Evolutionary conservation across 2,113 vertebrate species (phyloP).

Genomic region (Accipiter virgatus): DNA sequence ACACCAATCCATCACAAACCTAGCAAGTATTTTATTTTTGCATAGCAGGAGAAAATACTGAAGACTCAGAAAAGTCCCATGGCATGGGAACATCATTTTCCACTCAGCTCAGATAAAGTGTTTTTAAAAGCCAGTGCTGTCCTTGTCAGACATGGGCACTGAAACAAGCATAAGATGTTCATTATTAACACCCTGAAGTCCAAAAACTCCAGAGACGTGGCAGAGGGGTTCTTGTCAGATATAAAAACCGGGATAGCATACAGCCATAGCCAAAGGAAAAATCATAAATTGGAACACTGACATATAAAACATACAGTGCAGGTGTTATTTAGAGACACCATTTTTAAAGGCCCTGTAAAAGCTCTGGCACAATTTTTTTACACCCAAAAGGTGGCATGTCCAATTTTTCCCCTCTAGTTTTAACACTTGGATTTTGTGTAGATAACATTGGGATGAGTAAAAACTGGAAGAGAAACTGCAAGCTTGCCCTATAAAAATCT

Average conservation of each 20-base stretch:
- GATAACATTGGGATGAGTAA: background rate
- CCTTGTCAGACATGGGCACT: slow-evolving; percentile 5
- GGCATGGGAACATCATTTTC: slow-evolving; percentile 9
- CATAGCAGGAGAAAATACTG: background rate
- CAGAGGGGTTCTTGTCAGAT: slow-evolving; percentile 6
- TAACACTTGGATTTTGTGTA: background rate
- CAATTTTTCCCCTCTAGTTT: background rate
- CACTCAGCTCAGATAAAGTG: background rate
- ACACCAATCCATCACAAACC: background rate
- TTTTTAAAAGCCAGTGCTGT: slow-evolving; percentile 12
- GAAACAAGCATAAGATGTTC: slow-evolving; percentile 12
- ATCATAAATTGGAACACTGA: slow-evolving; percentile 21
- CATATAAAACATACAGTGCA: slow-evolving; percentile 24
- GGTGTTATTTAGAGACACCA: slow-evolving; percentile 35
- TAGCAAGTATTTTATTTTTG: background rate
- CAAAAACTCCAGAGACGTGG: background rate
- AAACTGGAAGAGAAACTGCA: background rate
- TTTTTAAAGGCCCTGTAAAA: slow-evolving; percentile 32
- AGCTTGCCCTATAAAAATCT: background rate
- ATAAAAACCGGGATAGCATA: background rate
- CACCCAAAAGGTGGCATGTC: background rate
- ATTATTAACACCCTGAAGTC: slow-evolving; percentile 40
- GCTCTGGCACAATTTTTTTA: background rate
- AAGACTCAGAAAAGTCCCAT: background rate
- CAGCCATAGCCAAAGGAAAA: slow-evolving; percentile 33